These are phyloP conservation scores for Matsumyia berberina DNA, from an alignment of 2,888 invertebrate genomes.

Conservation along the genomic window DNA sequence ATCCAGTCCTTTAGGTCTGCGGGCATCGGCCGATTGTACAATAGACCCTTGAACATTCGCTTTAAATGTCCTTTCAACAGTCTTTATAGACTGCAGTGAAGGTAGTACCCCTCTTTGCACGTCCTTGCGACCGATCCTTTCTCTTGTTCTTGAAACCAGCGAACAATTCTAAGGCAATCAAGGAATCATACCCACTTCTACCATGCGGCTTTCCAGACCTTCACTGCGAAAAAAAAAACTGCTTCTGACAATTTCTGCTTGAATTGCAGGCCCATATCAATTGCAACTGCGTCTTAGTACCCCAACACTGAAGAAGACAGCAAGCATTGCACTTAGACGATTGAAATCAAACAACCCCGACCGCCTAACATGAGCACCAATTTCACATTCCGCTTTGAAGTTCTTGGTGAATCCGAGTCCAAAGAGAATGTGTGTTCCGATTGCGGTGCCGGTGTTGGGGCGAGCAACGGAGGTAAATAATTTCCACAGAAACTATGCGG, in stretches of 20 bases:
- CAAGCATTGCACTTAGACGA: slow-evolving; percentile 33
- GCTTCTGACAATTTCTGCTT: not conserved
- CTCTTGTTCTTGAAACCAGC: too few species aligned
- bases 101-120: too few species aligned
- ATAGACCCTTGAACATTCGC: too few species aligned
- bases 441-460: not conserved
- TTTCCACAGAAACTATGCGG: slow-evolving; percentile 36
- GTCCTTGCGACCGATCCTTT: too few species aligned
- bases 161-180: too few species aligned
- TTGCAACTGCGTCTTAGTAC: not conserved
- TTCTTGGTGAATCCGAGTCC: slow-evolving; percentile 1
- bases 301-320: not conserved
- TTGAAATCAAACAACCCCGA: slow-evolving; percentile 29
- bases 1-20: too few species aligned
- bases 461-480: slow-evolving; percentile 8
- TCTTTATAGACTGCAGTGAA: too few species aligned
- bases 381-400: slow-evolving; percentile 14
- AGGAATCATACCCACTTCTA: too few species aligned
- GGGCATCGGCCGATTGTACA: too few species aligned
- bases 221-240: too few species aligned
- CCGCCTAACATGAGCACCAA: not conserved
- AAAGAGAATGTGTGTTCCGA: not conserved
- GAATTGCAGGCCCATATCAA: not conserved
- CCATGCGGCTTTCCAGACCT: too few species aligned
- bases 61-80: too few species aligned